phyloP scores from a whole-genome alignment of 2,888 invertebrate genomes.

The Nomada hirtipes region DNA sequence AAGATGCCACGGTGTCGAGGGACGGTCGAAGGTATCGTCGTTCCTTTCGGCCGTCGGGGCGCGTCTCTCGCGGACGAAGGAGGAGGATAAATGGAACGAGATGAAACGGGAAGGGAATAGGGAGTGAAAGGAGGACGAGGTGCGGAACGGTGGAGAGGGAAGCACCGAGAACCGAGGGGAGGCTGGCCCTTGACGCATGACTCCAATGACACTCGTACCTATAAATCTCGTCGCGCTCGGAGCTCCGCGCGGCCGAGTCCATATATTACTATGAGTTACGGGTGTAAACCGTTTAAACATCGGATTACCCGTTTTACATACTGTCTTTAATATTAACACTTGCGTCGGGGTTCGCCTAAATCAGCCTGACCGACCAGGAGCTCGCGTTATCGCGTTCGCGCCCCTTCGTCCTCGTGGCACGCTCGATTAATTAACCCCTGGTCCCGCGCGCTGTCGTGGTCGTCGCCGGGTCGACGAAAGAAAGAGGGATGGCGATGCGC shows the following conservation, averaged over 20 bases:
- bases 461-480: slow-evolving; percentile 18
- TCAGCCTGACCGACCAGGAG: slow-evolving; percentile 49
- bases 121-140: background rate
- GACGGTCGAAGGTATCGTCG: slow-evolving; percentile 37
- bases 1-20: slow-evolving; percentile 26
- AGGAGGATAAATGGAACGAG: background rate
- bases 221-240: slow-evolving; percentile 80
- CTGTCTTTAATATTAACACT: slow-evolving; percentile 82
- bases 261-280: slow-evolving; percentile 83
- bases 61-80: background rate
- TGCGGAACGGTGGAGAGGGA: background rate
- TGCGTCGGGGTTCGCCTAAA: slow-evolving; percentile 67
- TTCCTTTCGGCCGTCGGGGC: slow-evolving; percentile 36
- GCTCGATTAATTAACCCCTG: slow-evolving; percentile 38
- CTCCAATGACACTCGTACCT: slow-evolving; percentile 82
- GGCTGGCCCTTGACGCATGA: slow-evolving; percentile 78
- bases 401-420: background rate
- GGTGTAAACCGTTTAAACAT: slow-evolving; percentile 83
- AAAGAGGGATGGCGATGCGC: slow-evolving; percentile 31
- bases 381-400: slow-evolving; percentile 38
- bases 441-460: background rate
- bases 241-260: slow-evolving; percentile 77
- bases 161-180: slow-evolving; percentile 32
- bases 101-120: background rate
- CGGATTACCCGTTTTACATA: slow-evolving; percentile 83